Evolutionary conservation across 2,113 vertebrate species (phyloP), one percentile per base, ranked within the genome.

Genomic region (Oreotrochilus melanogaster): DNA sequence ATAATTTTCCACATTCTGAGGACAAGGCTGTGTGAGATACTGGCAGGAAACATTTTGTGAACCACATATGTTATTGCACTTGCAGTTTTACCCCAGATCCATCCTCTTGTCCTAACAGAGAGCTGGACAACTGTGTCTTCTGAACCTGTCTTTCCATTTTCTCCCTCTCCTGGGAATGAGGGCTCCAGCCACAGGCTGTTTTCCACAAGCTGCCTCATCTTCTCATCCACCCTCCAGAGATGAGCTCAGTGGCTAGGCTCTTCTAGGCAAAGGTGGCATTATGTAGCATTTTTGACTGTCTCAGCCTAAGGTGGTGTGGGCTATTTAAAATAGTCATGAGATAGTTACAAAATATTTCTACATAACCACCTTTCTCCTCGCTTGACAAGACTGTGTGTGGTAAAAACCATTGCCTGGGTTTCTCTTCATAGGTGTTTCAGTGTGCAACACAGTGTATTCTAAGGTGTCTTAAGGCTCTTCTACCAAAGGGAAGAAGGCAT

Each of bases 111-210:
- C 92, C 23, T 58, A 30, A 23, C 17, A 78, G 53, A 86, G 28
- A 64, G 51, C 45, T 10, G 16, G 5, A 28, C 48, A 86, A 13
- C 16, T 1, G 1, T 3, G 21, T 79, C 10, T 83, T 86, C 57
- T 53, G 19, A 60, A 47, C 27, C 53, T 33, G 24, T 80, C 35
- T 70, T 73, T 37, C 72, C 5, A 5, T 83, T 72, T 92, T 54
- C 35, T 57, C 18, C 9, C n/a, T 69, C 39, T 60, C 14, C 23
- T 47, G 37, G 43, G 13, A 79, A 57, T 19, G 23, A 92, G 14
- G 16, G 5, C 18, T 28, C 45, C 19, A 60, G 21, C 7, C 45
- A n/a, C 0, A 3, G 31, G n/a, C 30, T 70, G 24, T 0, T 0
- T 22, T 53, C 69, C 4, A 0, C 14, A 81, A 70, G 47, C 16